Evolutionary conservation across 2,113 vertebrate genomes (phyloP).

Genomic region (Chaetura pelagica): DNA sequence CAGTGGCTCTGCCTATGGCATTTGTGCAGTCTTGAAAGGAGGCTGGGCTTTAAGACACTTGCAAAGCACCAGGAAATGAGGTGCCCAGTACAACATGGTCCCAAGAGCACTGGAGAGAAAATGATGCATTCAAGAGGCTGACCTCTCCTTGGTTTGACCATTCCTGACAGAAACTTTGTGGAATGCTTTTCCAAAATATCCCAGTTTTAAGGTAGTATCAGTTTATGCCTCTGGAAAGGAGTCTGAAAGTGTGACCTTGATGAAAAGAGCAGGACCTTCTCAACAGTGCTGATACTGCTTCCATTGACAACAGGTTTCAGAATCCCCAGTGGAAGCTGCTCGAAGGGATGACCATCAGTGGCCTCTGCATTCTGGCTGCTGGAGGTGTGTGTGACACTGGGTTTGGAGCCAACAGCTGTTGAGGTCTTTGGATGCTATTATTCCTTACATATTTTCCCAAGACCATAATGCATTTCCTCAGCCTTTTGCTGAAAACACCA

Average conservation of each 20-base stretch:
- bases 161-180: background rate
- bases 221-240: background rate
- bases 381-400: background rate
- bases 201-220: background rate
- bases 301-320: background rate
- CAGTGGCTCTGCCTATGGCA: background rate
- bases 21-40: background rate
- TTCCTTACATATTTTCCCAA: background rate
- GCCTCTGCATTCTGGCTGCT: background rate
- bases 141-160: fast-evolving
- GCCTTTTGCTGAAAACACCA: background rate
- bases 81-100: background rate
- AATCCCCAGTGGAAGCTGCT: background rate
- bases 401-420: background rate
- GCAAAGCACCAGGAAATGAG: background rate
- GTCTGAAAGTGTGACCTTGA: background rate
- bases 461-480: background rate
- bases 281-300: background rate
- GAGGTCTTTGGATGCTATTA: background rate
- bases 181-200: background rate
- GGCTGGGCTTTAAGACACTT: background rate
- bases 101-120: background rate
- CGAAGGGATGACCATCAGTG: background rate
- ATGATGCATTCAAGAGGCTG: background rate
- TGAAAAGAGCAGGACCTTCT: background rate